Conservation (phyloP, 1,140 invertebrate genomes). For the Diabrotica undecimpunctata region DNA sequence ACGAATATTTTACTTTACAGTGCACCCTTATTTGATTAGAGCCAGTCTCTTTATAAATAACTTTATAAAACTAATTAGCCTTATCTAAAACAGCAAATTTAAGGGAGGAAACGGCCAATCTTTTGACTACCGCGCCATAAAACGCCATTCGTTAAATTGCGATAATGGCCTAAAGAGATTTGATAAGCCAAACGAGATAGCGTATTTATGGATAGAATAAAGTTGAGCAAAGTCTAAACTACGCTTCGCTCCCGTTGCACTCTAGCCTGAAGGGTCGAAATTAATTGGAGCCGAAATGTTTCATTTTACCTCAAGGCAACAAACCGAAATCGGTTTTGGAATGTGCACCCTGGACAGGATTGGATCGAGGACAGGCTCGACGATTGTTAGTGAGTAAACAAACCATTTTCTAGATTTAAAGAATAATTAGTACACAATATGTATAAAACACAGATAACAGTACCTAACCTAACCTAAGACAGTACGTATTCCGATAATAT, state of each 20-base stretch:
- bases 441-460: too few species aligned
- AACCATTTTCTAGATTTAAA: too few species aligned
- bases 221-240: constrained; percentile 37
- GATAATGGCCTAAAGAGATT: constrained; percentile 45
- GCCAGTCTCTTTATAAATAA: too few species aligned
- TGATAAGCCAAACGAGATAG: constrained; percentile 43
- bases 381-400: too few species aligned
- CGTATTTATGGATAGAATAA: constrained; percentile 44
- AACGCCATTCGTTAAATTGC: constrained; percentile 42
- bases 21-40: too few species aligned
- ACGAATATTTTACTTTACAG: too few species aligned
- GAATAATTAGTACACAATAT: too few species aligned
- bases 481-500: too few species aligned
- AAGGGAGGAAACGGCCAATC: constrained; percentile 10
- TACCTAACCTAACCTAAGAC: too few species aligned
- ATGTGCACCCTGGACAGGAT: constrained; percentile 13
- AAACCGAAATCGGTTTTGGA: constrained; percentile 26
- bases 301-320: constrained; percentile 37
- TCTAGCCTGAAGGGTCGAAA: constrained; percentile 32
- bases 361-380: too few species aligned
- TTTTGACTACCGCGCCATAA: constrained; percentile 14
- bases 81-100: constrained; percentile 28
- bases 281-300: constrained; percentile 38
- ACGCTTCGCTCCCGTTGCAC: constrained; percentile 36
- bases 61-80: background rate